phyloP scores from a whole-genome alignment of 2,888 invertebrate species.

The Papilio protenor region DNA sequence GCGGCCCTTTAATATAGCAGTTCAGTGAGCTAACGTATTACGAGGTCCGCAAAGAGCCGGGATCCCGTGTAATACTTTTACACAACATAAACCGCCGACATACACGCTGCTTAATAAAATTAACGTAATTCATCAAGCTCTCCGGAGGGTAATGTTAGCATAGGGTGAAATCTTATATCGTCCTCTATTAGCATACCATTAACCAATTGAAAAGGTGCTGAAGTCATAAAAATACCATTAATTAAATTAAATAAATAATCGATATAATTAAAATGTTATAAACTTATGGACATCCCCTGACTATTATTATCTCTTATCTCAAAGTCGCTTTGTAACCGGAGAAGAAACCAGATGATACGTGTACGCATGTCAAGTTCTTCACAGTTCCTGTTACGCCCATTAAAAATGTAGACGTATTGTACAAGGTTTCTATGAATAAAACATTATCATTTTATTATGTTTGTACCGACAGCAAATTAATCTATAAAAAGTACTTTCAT shows the following conservation, averaged over 20 bases:
- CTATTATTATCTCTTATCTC: not conserved
- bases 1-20: conserved; percentile 69
- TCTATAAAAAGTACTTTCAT: not conserved
- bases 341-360: conserved; percentile 14
- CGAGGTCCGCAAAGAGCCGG: conserved; percentile 52
- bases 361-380: conserved; percentile 7
- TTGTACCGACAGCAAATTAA: not conserved
- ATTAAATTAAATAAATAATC: not conserved
- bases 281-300: not conserved
- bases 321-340: conserved; percentile 9
- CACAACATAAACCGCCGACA: conserved; percentile 64
- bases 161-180: conserved; percentile 33
- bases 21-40: conserved; percentile 69
- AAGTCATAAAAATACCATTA: conserved; percentile 1
- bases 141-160: conserved; percentile 28
- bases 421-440: not conserved
- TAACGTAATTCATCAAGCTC: conserved; percentile 75
- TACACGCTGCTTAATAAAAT: conserved; percentile 80
- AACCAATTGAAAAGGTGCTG: conserved; percentile 15
- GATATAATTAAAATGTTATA: not conserved
- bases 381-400: conserved; percentile 12
- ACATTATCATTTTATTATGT: not conserved
- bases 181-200: conserved; percentile 24
- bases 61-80: conserved; percentile 53
- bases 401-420: not conserved